These are phyloP conservation scores for Phrynosoma blainvillii DNA, from an alignment of 2,113 vertebrate genomes.

Conservation along the genomic window DNA sequence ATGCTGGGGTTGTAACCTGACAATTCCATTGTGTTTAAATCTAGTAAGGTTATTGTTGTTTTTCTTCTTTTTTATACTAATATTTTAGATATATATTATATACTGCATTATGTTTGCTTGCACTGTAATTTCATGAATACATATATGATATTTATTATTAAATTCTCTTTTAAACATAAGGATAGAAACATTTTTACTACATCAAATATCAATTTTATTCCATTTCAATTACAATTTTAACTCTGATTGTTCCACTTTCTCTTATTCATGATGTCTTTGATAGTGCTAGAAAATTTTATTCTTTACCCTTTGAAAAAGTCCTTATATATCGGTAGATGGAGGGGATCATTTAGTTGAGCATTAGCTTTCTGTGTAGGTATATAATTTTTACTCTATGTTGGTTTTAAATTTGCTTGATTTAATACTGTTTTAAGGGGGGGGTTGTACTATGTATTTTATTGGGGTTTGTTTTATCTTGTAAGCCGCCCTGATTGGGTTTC, in stretches of 20 bases:
- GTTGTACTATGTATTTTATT: too few relatives aligned
- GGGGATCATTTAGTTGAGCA: too few relatives aligned
- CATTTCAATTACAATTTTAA: neutral
- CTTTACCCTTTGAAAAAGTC: neutral
- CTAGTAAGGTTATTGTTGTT: neutral
- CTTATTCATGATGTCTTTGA: neutral
- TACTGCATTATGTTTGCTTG: constrained; percentile 19
- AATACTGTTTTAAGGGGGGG: too few relatives aligned
- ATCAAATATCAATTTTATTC: neutral
- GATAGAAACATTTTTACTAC: neutral
- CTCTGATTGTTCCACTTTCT: neutral
- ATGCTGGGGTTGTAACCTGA: constrained; percentile 48
- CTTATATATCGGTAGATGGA: too few relatives aligned
- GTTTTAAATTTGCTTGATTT: too few relatives aligned
- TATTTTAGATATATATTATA: constrained; percentile 24
- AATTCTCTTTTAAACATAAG: constrained; percentile 30
- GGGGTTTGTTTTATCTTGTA: too few relatives aligned
- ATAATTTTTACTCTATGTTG: too few relatives aligned
- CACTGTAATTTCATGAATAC: constrained; percentile 22
- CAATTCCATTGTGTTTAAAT: constrained; percentile 28
- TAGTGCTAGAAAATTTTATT: neutral
- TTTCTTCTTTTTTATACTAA: constrained; percentile 29
- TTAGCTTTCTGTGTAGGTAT: too few relatives aligned
- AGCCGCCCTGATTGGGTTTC: too few relatives aligned
- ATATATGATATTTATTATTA: neutral